Base-by-base conservation (phyloP, 2,888 invertebrate species). In the Stictocephala bisonia region DNA sequence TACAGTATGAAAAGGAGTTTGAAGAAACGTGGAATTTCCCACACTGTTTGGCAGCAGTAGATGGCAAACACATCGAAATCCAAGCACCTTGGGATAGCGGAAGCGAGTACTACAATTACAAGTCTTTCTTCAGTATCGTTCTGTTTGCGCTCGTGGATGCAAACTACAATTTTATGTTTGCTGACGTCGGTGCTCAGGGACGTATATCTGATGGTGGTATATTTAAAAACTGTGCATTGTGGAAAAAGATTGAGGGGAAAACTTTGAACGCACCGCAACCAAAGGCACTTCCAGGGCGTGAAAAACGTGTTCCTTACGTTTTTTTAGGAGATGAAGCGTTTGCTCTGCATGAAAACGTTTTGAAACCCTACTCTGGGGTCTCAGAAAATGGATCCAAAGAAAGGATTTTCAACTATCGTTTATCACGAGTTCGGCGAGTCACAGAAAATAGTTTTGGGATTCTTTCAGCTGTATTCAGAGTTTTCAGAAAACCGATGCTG, bases 371-470 rank as follows among this genome's bases (percentile, higher is more conserved):
- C 29, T 26, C 24, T 26, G 56, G 56, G 24, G 29, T 27, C 29
- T 27, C 56, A 56, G 9, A 24, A 56, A 27, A 26, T 56, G 56
- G 56, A 26, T 56, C 56, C 29, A 56, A 24, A 11, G 69, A 79
- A 74, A 78, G 76, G 72, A 77, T 81, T 35, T 81, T 80, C 74
- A 82, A 82, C 75, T 81, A 81, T 69, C 69, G 80, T 15, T 74
- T 80, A 27, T 78, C 78, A 58, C 75, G 80, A 64, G 77, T 74
- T 24, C 72, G 78, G 9, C 74, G 79, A 68, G 78, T 80, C 29
- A 79, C 81, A 44, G 81, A 82, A 75, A 77, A 79, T 74, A 71
- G 40, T 13, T 78, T 79, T 69, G 77, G 78, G 11, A 78, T 78
- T 15, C 29, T 73, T 20, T 53, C 76, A 9, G 29, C 75, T 26